Evolutionary conservation across 2,888 invertebrate species (phyloP), one percentile per base, ranked within the genome.

Genomic region (Caenorhabditis sp.): DNA sequence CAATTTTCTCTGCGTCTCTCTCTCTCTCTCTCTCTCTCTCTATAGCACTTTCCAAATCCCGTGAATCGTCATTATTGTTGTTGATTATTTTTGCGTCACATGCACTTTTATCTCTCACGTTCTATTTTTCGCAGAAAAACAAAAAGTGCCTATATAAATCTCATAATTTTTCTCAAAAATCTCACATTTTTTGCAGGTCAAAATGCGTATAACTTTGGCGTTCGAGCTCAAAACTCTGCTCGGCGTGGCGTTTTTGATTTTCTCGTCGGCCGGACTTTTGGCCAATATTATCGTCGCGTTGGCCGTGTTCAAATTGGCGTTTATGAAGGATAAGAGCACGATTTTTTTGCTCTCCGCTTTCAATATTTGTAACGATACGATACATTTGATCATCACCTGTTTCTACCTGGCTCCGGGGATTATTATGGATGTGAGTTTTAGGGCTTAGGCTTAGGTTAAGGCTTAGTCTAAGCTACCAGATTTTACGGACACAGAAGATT

Each of bases 271-370:
- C 26, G 71, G 71, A 5, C 26, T 66, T 19, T 31, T 66, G 3
- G 26, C 66, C 10, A 71, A 71, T 23, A n/a, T 66, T 21, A 31
- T 51, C 17, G 66, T 71, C 14, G 62, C 59, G 19, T 36, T 51
- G 1, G 66, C 71, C 14, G 71, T 71, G 4, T 66, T 71, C 19
- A 61, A 58, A 53, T 19, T 71, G 3, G 71, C 66, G 3, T 60
- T 66, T n/a, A 31, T 62, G 5, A 60, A 63, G 14, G 66, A 66
- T 3, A 71, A 66, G 27, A 66, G 63, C 53, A 61, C 79, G 0
- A 76, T 79, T 23, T 79, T 77, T 62, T 73, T 77, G 58, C 71
- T 77, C 53, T 77, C 79, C 10, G 53, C 55, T 17, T 66, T 73
- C 6, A 76, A 77, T 24, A 69, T 79, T 17, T 43, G 66, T 12